A percentile compares a stretch with the other conserved stretches of the same genome.
Evolutionary conservation across 1,140 invertebrate genomes (phyloP).

Genomic region (Geopemphigus sp.): DNA sequence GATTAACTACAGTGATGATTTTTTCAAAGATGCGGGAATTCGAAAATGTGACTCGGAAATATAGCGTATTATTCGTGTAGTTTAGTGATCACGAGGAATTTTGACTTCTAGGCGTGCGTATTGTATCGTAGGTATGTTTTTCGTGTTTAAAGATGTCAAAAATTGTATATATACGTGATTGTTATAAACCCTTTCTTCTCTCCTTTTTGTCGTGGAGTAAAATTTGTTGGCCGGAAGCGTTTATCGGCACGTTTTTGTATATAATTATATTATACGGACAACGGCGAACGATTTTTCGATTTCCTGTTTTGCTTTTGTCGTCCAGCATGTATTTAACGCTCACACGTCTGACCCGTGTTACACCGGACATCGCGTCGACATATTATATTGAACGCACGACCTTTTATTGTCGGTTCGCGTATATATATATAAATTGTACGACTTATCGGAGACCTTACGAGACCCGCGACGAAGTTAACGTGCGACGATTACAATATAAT

Average conservation of each 20-base stretch:
- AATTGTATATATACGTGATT: too few species aligned
- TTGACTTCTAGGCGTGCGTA: background rate
- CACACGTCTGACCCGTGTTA: too few species aligned
- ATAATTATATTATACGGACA: background rate
- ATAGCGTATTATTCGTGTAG: too few species aligned
- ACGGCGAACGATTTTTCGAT: slow-evolving; percentile 13
- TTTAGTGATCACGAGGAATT: background rate
- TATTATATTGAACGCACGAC: too few species aligned
- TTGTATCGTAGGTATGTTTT: too few species aligned
- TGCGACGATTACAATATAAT: background rate
- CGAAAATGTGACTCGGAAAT: too few species aligned
- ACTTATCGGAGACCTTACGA: background rate
- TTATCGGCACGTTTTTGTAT: slow-evolving; percentile 5
- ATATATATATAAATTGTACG: too few species aligned
- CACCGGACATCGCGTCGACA: background rate
- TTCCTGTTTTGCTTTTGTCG: slow-evolving; percentile 26
- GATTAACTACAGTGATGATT: too few species aligned
- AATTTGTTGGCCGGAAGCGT: slow-evolving; percentile 1
- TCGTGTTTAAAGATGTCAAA: background rate
- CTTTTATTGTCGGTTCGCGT: background rate
- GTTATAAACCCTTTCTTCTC: background rate
- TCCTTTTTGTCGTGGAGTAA: too few species aligned
- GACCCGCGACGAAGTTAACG: too few species aligned
- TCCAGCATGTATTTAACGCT: background rate
- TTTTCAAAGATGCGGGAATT: too few species aligned